Percentiles rank a stretch among this genome's conserved stretches.
Evolutionary conservation across 2,113 vertebrate species (phyloP).

Genomic region (Dunckerocampus dactyliophorus): DNA sequence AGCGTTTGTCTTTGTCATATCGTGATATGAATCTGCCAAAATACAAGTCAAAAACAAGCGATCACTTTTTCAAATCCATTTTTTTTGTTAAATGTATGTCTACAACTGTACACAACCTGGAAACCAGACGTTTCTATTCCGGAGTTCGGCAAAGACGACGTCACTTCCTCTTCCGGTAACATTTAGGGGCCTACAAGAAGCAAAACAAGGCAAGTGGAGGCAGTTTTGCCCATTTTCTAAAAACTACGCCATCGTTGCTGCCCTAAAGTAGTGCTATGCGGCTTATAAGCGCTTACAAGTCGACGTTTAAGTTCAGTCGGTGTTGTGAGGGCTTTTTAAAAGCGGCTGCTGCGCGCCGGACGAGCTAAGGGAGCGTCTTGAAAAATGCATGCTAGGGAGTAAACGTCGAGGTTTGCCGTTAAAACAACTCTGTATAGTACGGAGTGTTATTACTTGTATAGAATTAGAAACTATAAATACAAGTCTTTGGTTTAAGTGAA

Average conservation of each 20-base stretch:
- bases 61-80: neutral
- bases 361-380: conserved; percentile 74
- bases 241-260: neutral
- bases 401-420: conserved; percentile 64
- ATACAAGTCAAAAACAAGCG: neutral
- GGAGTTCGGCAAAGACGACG: conserved; percentile 39
- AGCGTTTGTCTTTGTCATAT: neutral
- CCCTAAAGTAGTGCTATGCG: no score
- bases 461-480: no score
- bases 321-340: conserved; percentile 5
- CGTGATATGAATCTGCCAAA: neutral
- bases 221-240: conserved; percentile 2
- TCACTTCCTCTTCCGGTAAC: conserved; percentile 69
- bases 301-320: neutral
- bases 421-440: neutral
- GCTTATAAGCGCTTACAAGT: neutral
- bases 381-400: conserved; percentile 57
- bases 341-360: conserved; percentile 18
- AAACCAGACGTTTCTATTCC: neutral
- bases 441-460: no score
- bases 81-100: neutral
- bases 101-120: neutral
- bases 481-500: no score
- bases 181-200: conserved; percentile 62
- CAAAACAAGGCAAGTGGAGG: conserved; percentile 42